Conservation (phyloP, 1,140 invertebrate species). For the Zelostemma sp. region DNA sequence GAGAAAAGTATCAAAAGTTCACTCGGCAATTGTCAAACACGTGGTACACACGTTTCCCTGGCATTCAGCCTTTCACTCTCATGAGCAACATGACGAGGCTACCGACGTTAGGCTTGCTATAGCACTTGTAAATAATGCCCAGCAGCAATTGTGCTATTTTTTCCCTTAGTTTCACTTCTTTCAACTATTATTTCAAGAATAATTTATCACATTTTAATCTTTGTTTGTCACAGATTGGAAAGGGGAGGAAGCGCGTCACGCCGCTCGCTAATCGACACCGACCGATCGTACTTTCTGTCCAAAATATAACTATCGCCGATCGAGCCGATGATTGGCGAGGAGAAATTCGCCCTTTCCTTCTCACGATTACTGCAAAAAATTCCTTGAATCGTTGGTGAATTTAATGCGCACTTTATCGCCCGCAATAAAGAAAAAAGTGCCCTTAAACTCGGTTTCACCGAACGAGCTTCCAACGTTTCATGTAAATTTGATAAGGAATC, state of each 20-base stretch:
- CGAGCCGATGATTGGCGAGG: conserved; percentile 61
- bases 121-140: conserved; percentile 70
- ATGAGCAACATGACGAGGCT: conserved; percentile 51
- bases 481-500: too few relatives aligned
- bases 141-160: conserved; percentile 70
- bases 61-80: conserved; percentile 51
- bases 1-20: conserved; percentile 17
- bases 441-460: too few relatives aligned
- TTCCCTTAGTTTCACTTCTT: conserved; percentile 55
- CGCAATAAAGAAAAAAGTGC: too few relatives aligned
- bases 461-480: too few relatives aligned
- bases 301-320: conserved; percentile 70
- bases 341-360: too few relatives aligned
- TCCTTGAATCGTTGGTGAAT: too few relatives aligned
- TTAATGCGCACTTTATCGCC: too few relatives aligned
- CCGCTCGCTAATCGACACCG: conserved; percentile 60
- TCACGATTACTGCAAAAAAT: too few relatives aligned
- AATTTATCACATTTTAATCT: conserved; percentile 70
- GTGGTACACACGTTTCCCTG: conserved; percentile 48
- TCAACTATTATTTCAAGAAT: conserved; percentile 69
- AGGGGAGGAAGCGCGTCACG: conserved; percentile 63
- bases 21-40: conserved; percentile 48
- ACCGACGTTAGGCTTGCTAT: conserved; percentile 63
- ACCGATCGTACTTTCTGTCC: conserved; percentile 69
- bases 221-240: conserved; percentile 67